Percentiles rank a stretch among this genome's conserved stretches.
phyloP scores from a whole-genome alignment of 2,888 invertebrate genomes.

The Myopa testacea region DNA sequence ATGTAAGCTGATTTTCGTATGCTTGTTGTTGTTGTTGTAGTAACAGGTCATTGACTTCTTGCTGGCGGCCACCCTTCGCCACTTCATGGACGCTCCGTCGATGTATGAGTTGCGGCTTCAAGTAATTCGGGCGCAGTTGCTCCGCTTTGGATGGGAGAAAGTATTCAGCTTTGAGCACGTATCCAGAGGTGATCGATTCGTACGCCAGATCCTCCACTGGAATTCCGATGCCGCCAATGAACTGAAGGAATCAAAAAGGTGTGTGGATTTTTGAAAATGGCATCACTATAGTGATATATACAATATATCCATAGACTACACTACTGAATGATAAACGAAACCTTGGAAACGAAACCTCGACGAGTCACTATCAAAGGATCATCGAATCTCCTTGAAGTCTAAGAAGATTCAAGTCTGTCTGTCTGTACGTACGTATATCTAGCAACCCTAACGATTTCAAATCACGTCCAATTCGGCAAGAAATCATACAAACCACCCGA shows the following conservation, averaged over 20 bases:
- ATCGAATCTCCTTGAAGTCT: no score
- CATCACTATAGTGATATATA: no score
- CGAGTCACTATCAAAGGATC: no score
- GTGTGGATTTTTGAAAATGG: no score
- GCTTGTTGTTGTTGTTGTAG: background rate
- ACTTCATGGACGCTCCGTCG: conserved; percentile 45
- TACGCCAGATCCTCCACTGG: conserved; percentile 57
- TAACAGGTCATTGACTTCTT: background rate
- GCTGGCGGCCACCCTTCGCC: background rate
- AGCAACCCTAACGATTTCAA: no score
- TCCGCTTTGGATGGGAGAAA: conserved; percentile 58
- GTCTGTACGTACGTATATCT: no score
- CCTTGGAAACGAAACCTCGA: no score
- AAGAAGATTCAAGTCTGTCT: no score
- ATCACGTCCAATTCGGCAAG: no score
- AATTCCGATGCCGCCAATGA: conserved; percentile 62
- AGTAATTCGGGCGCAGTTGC: conserved; percentile 55
- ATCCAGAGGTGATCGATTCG: conserved; percentile 60
- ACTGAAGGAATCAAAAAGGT: conserved; percentile 45
- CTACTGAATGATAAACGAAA: no score
- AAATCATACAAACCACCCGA: no score
- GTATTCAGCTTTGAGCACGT: conserved; percentile 60
- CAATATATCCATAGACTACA: no score
- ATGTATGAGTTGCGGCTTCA: conserved; percentile 59
- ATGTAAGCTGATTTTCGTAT: background rate